Percentiles rank a stretch among this genome's conserved stretches.
phyloP scores from a whole-genome alignment of 2,113 vertebrate genomes.

The Cyprinus carpio region DNA sequence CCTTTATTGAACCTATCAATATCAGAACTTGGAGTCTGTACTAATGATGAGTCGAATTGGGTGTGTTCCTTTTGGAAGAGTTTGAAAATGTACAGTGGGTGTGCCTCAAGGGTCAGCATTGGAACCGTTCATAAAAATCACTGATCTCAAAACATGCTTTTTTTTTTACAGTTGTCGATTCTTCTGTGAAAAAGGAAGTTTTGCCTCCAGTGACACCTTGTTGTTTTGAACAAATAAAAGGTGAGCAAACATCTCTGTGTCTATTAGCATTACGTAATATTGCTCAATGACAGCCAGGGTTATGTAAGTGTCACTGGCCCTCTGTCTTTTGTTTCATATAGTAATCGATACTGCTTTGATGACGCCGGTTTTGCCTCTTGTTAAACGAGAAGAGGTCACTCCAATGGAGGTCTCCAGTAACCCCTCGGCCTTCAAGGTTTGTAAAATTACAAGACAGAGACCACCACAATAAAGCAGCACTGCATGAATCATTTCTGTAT shows the following conservation, averaged over 20 bases:
- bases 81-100: not conserved
- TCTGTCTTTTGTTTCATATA: conserved; percentile 61
- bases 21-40: not conserved
- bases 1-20: not conserved
- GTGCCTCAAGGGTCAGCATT: not conserved
- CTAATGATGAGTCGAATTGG: not conserved
- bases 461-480: not conserved
- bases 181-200: conserved; percentile 92
- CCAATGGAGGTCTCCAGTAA: conserved; percentile 95
- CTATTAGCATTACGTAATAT: not conserved
- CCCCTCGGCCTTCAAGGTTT: conserved; percentile 77
- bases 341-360: conserved; percentile 86
- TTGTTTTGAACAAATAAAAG: conserved; percentile 93
- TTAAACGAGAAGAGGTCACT: conserved; percentile 93
- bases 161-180: conserved; percentile 71
- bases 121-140: not conserved
- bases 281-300: not conserved
- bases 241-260: conserved; percentile 64
- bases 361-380: conserved; percentile 84
- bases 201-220: conserved; percentile 89
- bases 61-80: not conserved
- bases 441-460: conserved; percentile 60
- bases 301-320: not conserved
- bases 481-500: not conserved
- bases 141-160: not conserved